Base-by-base conservation (phyloP, 2,797 vertebrate species). In the Anguilla pacifica region DNA sequence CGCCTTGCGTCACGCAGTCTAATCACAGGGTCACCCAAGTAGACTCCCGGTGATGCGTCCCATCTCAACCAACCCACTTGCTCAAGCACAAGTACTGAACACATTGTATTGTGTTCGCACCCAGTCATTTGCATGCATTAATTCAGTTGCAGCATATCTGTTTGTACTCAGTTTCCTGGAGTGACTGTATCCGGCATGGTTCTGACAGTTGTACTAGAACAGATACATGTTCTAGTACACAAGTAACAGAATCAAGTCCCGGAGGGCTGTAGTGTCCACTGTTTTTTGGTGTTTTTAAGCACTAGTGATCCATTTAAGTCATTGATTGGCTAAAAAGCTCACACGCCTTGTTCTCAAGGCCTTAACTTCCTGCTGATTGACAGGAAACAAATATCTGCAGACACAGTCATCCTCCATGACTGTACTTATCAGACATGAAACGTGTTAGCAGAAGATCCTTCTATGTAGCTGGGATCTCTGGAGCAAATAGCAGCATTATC, bases 81-180 rank as follows among this genome's bases (percentile, higher is more conserved):
- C 79, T 82, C 79, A n/a, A 46, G 46, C 28, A 82, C 79, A 82
- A 82, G 79, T 82, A 22, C 79, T n/a, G 43, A 2, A 51, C 43
- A 82, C 51, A 51, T 46, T 51, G 46, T 28, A 49, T 22, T 5
- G 46, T 25, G 43, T 82, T 46, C 46, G 51, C 79, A 10, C 79
- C 46, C 46, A 51, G 43, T 51, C 79, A 82, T 51, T 82, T 51
- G 25, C 79, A 82, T 49, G 43, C 46, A 28, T 46, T 51, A 57
- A 88, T 87, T 88, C 39, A 82, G 7, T 28, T n/a, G 19, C 64
- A 49, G 46, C 9, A 4, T 17, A 39, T 3, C 74, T 43, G 70
- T 57, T 88, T 61, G 88, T 88, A 25, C 67, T 35, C 72, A 3
- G 81, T 13, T 11, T 51, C 70, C 55, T 49, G 59, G 84, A 87